Evolutionary conservation across 2,113 vertebrate genomes (phyloP).

Genomic region (Cepphus grylle): DNA sequence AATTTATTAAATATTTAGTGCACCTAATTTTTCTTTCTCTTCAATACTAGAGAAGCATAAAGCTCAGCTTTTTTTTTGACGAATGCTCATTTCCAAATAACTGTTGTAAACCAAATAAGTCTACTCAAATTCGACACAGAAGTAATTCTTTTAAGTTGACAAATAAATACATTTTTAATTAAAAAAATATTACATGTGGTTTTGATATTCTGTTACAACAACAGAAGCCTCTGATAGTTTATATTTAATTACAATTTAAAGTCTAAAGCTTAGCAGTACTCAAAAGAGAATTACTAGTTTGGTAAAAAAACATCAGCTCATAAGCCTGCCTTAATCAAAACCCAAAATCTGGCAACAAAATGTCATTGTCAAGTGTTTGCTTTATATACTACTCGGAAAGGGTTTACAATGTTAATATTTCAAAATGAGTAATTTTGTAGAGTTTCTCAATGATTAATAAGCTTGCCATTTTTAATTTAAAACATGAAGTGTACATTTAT

Average conservation of each 20-base stretch:
- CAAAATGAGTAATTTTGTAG: neutral
- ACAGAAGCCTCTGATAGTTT: neutral
- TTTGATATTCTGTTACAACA: constrained; percentile 31
- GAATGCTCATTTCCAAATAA: neutral
- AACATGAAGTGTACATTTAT: neutral
- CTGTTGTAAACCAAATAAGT: neutral
- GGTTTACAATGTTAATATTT: neutral
- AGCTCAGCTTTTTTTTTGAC: neutral
- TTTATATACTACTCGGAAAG: neutral
- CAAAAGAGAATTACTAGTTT: constrained; percentile 1
- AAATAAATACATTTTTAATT: neutral
- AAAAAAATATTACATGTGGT: neutral
- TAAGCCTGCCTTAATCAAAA: neutral
- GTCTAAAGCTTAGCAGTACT: neutral
- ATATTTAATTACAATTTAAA: constrained; percentile 9
- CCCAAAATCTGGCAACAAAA: neutral
- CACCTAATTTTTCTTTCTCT: neutral
- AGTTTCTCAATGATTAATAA: constrained; percentile 1
- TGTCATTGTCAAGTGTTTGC: neutral
- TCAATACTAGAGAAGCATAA: neutral
- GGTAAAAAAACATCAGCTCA: neutral
- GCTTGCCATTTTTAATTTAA: constrained; percentile 30
- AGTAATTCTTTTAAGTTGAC: neutral
- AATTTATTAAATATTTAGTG: neutral
- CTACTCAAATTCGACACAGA: neutral